Base-by-base conservation (phyloP, 2,797 vertebrate genomes). In the Discoglossus pictus region DNA sequence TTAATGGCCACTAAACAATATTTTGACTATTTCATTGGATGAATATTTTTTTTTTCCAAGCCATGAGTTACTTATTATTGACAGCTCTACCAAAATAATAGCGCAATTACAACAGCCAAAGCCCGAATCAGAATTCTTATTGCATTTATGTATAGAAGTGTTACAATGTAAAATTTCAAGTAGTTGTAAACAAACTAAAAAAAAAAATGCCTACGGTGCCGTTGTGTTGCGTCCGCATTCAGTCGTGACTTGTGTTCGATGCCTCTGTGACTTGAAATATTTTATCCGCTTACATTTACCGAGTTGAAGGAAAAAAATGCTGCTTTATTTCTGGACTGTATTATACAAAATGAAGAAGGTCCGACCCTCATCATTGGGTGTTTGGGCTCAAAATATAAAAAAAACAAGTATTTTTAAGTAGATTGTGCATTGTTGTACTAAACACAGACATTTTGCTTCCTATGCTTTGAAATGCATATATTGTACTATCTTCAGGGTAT, bases 221-320 rank as follows among this genome's bases (percentile, higher is more conserved):
- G 48, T 84, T 79, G 76, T 85, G 84, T 89, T 85, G 78, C 80
- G 85, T 89, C 84, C 80, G 88, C 88, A 89, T 90, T 87, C 82
- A 65, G 38, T 88, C 83, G 83, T 89, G 87, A 82, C 69, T 88
- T 87, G 78, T 87, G 78, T 85, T 84, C 85, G 84, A 81, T 79
- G 87, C 86, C 86, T 83, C 79, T 83, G 84, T 89, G 84, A 89
- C 83, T 86, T 86, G 83, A 86, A 84, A 82, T 80, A 75, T 86
- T 80, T 83, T 87, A 83, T 75, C 87, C 80, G 83, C 86, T 91
- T 84, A 86, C 83, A 85, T 84, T 86, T 86, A 75, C 42, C 77
- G 60, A 63, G 44, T 35, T 61, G 46, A 67, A 56, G 52, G 51
- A 56, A 20, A n/a, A 6, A 34, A 78, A 7, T 80, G 77, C 83